Evolutionary conservation across 1,140 invertebrate genomes (phyloP).

Genomic region (Hydropsyche tenuis): DNA sequence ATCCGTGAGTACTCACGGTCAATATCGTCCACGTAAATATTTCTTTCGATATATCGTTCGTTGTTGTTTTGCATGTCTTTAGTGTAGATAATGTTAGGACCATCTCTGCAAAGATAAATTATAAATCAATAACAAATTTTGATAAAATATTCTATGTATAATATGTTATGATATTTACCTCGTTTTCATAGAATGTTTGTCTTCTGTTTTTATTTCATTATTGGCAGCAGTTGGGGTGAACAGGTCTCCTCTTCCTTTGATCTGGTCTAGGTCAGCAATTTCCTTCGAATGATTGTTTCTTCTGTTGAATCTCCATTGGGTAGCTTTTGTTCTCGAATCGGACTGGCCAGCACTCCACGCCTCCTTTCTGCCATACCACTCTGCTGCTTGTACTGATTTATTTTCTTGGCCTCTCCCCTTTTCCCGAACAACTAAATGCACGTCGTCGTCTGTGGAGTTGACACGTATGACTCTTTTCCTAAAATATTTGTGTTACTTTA

Average conservation of each 20-base stretch:
- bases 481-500: constrained; percentile 57
- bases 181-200: constrained; percentile 57
- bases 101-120: constrained; percentile 56
- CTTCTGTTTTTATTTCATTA: constrained; percentile 61
- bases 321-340: constrained; percentile 68
- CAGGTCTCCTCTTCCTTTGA: constrained; percentile 49
- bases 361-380: constrained; percentile 74
- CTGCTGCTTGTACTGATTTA: constrained; percentile 74
- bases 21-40: constrained; percentile 67
- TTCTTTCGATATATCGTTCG: constrained; percentile 63
- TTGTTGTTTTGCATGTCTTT: constrained; percentile 64
- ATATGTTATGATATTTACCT: constrained; percentile 57
- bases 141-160: background rate
- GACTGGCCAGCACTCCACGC: constrained; percentile 75
- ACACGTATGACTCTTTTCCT: constrained; percentile 76
- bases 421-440: constrained; percentile 71
- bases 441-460: constrained; percentile 75
- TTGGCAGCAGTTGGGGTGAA: constrained; percentile 59
- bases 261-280: constrained; percentile 41
- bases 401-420: constrained; percentile 70
- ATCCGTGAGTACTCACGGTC: constrained; percentile 64
- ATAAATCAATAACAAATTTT: background rate
- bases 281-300: constrained; percentile 65
- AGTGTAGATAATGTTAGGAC: constrained; percentile 64
- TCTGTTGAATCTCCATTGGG: constrained; percentile 77